Conservation (phyloP, 2,888 invertebrate species). For the Tenodera sinensis region DNA sequence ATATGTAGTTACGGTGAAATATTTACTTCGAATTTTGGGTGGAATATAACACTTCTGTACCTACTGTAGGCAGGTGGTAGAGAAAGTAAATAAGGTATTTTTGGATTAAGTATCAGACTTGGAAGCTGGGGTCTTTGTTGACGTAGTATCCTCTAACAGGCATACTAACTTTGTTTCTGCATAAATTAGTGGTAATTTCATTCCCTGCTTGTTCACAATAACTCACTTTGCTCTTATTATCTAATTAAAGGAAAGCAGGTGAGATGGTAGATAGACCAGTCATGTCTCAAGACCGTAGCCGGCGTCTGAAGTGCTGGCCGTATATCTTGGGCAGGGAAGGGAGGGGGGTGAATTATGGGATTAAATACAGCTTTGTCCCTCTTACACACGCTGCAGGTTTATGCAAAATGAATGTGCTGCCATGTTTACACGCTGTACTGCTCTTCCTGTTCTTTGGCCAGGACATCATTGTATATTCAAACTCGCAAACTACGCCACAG, state of each 20-base stretch:
- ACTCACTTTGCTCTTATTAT: background rate
- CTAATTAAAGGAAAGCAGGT: background rate
- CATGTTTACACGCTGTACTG: background rate
- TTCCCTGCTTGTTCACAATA: too few species aligned
- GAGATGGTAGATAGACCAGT: background rate
- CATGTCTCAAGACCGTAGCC: background rate
- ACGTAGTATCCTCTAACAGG: too few species aligned
- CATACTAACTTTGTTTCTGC: too few species aligned
- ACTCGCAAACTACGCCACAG: background rate
- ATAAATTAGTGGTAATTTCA: too few species aligned
- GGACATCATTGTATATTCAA: background rate
- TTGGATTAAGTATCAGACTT: too few species aligned
- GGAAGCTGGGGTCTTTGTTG: too few species aligned
- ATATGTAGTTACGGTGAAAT: too few species aligned
- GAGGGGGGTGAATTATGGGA: slow-evolving; percentile 5
- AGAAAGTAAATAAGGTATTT: too few species aligned
- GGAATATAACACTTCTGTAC: too few species aligned
- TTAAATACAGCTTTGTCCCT: slow-evolving; percentile 17
- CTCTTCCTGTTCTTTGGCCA: background rate
- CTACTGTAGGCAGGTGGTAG: too few species aligned
- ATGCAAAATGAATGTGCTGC: background rate
- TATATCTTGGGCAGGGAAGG: background rate
- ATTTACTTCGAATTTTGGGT: too few species aligned
- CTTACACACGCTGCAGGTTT: background rate
- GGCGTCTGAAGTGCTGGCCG: background rate